Conservation (phyloP, 2,113 vertebrate species). For the Scalopus aquaticus region DNA sequence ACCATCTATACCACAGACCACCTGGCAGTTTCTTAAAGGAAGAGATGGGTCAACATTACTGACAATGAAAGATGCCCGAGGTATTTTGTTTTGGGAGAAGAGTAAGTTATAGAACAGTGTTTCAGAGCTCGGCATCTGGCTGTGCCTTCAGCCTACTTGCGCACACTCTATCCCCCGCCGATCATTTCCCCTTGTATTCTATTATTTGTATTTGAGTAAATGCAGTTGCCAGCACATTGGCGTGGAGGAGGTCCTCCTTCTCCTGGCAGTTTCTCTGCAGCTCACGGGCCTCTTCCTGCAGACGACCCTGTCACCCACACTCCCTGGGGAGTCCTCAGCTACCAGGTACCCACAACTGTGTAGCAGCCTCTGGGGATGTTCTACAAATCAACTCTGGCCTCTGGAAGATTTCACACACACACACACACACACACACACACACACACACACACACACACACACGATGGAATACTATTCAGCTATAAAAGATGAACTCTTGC, state of each 20-base stretch:
- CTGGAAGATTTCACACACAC: no score
- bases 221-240: background rate
- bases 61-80: background rate
- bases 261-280: background rate
- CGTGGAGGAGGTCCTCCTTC: accelerated
- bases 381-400: background rate
- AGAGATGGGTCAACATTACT: background rate
- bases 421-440: no score
- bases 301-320: background rate
- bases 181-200: background rate
- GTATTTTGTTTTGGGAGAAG: background rate
- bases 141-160: background rate
- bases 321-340: background rate
- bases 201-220: background rate
- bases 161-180: background rate
- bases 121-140: background rate
- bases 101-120: background rate
- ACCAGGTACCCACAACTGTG: no score
- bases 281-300: background rate
- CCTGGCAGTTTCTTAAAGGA: background rate
- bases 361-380: background rate
- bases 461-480: no score
- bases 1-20: background rate
- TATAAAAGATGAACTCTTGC: no score
- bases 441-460: no score